Evolutionary conservation across 1,140 invertebrate genomes (phyloP).

Genomic region (Cylas formicarius): DNA sequence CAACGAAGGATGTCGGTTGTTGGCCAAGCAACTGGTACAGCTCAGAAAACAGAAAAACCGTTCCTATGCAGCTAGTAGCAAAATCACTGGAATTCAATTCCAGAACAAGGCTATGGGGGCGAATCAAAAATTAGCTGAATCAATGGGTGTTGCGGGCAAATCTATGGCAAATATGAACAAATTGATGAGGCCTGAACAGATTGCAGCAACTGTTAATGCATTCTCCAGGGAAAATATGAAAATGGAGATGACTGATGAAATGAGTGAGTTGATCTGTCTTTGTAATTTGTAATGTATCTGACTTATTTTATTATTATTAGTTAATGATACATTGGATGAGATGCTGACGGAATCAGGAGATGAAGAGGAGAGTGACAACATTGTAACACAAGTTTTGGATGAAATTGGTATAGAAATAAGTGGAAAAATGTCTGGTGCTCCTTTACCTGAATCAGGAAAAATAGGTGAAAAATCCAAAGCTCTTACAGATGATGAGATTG

Average conservation of each 20-base stretch:
- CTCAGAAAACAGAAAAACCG: slow-evolving; percentile 82
- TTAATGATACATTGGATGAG: slow-evolving; percentile 86
- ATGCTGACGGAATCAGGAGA: slow-evolving; percentile 83
- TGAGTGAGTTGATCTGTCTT: slow-evolving; percentile 58
- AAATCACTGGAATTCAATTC: slow-evolving; percentile 64
- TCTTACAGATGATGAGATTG: slow-evolving; percentile 66
- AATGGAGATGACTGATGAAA: slow-evolving; percentile 93
- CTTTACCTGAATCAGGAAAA: slow-evolving; percentile 43
- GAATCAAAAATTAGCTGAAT: slow-evolving; percentile 75
- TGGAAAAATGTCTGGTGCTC: slow-evolving; percentile 60
- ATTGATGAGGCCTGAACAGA: slow-evolving; percentile 76
- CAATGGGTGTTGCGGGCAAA: slow-evolving; percentile 79
- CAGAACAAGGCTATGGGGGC: slow-evolving; percentile 85
- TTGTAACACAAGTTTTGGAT: slow-evolving; percentile 84
- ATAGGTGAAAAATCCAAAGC: slow-evolving; percentile 49
- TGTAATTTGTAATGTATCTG: not conserved
- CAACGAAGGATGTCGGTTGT: slow-evolving; percentile 70
- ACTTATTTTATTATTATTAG: slow-evolving; percentile 45
- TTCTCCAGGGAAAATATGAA: slow-evolving; percentile 77
- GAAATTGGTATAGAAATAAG: slow-evolving; percentile 94
- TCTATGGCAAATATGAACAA: slow-evolving; percentile 86
- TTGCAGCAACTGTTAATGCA: slow-evolving; percentile 71
- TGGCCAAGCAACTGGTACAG: slow-evolving; percentile 85
- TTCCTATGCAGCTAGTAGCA: slow-evolving; percentile 68
- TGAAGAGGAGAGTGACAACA: slow-evolving; percentile 79